Evolutionary conservation across 2,797 vertebrate genomes (phyloP).

Genomic region (Melopsittacus undulatus): DNA sequence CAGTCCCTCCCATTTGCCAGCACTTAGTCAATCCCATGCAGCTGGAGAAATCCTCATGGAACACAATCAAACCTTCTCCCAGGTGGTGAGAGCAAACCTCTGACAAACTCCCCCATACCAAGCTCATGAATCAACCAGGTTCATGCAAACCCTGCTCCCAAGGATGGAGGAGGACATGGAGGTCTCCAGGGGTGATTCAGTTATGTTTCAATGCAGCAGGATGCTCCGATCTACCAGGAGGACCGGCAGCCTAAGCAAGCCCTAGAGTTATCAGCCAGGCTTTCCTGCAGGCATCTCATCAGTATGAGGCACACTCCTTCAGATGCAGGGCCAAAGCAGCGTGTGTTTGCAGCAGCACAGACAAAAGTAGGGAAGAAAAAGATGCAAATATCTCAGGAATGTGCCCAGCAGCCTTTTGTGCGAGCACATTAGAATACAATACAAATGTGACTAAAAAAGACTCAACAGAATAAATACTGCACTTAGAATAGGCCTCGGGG

Average conservation of each 20-base stretch:
- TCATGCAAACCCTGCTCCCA: background rate
- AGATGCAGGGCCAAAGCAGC: background rate
- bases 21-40: background rate
- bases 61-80: background rate
- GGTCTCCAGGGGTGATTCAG: background rate
- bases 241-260: background rate
- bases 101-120: background rate
- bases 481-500: slow-evolving; percentile 60
- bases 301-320: background rate
- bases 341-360: background rate
- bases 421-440: slow-evolving; percentile 61
- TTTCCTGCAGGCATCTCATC: background rate
- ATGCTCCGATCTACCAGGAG: background rate
- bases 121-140: background rate
- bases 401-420: slow-evolving; percentile 45
- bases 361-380: slow-evolving; percentile 41
- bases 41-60: background rate
- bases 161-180: background rate
- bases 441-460: slow-evolving; percentile 63
- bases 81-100: background rate
- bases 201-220: background rate
- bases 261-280: background rate
- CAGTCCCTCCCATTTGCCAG: background rate
- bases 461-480: slow-evolving; percentile 70
- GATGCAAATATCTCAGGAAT: slow-evolving; percentile 46